Percentiles rank a stretch among this genome's conserved stretches.
phyloP scores from a whole-genome alignment of 2,797 vertebrate species.

The Mycteria americana region DNA sequence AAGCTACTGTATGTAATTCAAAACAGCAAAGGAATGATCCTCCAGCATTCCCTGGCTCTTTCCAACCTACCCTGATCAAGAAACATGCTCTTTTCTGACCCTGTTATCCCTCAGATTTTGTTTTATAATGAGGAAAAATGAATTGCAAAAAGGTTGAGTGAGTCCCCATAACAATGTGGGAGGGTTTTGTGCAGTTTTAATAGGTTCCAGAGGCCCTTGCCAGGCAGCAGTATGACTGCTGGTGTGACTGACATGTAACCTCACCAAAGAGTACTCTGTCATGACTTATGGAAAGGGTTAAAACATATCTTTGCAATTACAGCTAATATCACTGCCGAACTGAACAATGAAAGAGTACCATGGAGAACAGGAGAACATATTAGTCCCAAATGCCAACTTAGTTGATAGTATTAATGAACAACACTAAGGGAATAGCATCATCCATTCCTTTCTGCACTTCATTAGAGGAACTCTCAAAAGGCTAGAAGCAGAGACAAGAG shows the following conservation, averaged over 20 bases:
- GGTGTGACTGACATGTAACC: background rate
- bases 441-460: background rate
- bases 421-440: background rate
- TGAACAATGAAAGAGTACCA: background rate
- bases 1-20: background rate
- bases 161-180: background rate
- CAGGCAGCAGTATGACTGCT: background rate
- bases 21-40: background rate
- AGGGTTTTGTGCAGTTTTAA: background rate
- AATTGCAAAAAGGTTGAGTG: background rate
- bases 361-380: background rate
- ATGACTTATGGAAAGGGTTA: background rate
- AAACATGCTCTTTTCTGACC: background rate
- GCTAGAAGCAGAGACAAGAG: background rate
- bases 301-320: background rate
- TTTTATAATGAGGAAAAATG: background rate
- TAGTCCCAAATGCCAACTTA: background rate
- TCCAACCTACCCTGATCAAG: background rate
- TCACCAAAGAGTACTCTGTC: background rate
- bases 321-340: background rate
- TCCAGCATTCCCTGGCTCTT: background rate
- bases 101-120: background rate
- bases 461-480: conserved; percentile 9
- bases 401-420: background rate
- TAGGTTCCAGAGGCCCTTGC: background rate